Evolutionary conservation across 2,797 vertebrate genomes (phyloP).

Genomic region (Enteromius mattozi): DNA sequence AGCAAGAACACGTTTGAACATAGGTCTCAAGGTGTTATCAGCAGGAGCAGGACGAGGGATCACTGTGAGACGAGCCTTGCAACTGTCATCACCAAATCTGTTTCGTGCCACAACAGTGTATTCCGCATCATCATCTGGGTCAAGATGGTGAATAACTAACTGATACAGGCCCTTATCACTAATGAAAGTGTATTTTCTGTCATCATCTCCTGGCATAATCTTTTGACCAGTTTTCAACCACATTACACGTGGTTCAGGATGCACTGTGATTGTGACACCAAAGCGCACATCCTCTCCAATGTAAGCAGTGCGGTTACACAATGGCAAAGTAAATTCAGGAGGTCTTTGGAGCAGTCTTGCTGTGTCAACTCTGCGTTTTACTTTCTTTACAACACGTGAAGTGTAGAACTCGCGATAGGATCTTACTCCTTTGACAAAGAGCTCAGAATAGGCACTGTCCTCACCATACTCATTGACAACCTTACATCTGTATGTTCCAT

Average conservation of each 20-base stretch:
- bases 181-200: conserved; percentile 94
- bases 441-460: conserved; percentile 92
- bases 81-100: conserved; percentile 95
- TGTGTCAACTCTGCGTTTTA: conserved; percentile 93
- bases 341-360: conserved; percentile 94
- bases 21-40: conserved; percentile 93
- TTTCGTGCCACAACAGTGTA: conserved; percentile 94
- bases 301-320: conserved; percentile 91
- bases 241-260: conserved; percentile 94
- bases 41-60: conserved; percentile 89
- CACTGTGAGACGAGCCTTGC: conserved; percentile 93
- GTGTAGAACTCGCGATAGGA: conserved; percentile 90
- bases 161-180: conserved; percentile 96
- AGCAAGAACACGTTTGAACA: conserved; percentile 97
- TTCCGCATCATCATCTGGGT: conserved; percentile 90
- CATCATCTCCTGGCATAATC: conserved; percentile 90
- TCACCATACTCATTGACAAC: conserved; percentile 96
- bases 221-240: conserved; percentile 98
- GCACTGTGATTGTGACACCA: conserved; percentile 96
- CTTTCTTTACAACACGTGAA: conserved; percentile 88
- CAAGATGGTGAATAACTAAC: conserved; percentile 86
- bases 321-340: conserved; percentile 96
- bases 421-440: conserved; percentile 91
- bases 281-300: conserved; percentile 91
- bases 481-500: conserved; percentile 97